A percentile compares a stretch with the other conserved stretches of the same genome.
Evolutionary conservation across 1,140 invertebrate genomes (phyloP).

Genomic region (Drosophila baimaii): DNA sequence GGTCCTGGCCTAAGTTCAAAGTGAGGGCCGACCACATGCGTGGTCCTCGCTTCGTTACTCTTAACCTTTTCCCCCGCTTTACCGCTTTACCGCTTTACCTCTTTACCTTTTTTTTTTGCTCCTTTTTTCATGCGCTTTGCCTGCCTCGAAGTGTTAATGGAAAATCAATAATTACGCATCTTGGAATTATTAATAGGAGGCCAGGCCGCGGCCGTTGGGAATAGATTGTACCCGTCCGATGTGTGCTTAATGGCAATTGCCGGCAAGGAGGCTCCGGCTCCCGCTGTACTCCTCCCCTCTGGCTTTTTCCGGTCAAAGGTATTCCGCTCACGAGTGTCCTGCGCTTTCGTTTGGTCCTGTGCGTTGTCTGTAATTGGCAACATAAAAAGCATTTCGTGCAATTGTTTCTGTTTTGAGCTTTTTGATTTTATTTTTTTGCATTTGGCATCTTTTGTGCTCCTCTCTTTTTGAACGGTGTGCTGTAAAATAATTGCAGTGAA

Average conservation of each 20-base stretch:
- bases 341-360: constrained; percentile 19
- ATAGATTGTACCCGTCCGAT: constrained; percentile 10
- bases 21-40: constrained; percentile 65
- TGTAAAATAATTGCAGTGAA: constrained; percentile 70
- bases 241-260: constrained; percentile 45
- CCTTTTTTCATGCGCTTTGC: constrained; percentile 40
- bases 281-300: neutral
- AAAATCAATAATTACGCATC: constrained; percentile 84
- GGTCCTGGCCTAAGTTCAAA: constrained; percentile 75
- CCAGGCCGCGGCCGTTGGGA: constrained; percentile 7
- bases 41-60: constrained; percentile 40
- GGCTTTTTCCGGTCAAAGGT: constrained; percentile 23
- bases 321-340: constrained; percentile 19
- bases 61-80: constrained; percentile 38
- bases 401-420: constrained; percentile 57
- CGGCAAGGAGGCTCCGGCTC: constrained; percentile 4
- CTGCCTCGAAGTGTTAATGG: constrained; percentile 75
- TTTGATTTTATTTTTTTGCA: constrained; percentile 25
- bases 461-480: constrained; percentile 25
- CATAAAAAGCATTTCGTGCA: constrained; percentile 58
- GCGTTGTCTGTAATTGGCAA: constrained; percentile 65
- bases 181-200: constrained; percentile 80
- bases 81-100: constrained; percentile 24
- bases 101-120: constrained; percentile 27
- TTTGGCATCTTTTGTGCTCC: constrained; percentile 40